These are phyloP conservation scores for Temnothorax longispinosus DNA, from an alignment of 1,140 invertebrate species.

Conservation along the genomic window DNA sequence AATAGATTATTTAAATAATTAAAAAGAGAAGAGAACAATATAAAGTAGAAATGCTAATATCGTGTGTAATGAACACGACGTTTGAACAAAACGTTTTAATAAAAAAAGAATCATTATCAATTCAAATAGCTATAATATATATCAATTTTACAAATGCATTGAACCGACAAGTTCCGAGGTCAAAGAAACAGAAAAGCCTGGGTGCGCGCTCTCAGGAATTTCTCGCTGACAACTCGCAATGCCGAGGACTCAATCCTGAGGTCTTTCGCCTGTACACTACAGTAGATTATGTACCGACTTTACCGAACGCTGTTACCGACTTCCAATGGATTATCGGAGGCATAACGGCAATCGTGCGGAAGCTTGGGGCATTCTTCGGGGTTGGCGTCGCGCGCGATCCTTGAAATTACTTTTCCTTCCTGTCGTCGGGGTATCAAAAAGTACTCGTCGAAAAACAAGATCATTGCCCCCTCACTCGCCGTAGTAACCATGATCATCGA, in stretches of 20 bases:
- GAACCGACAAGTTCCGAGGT: neutral
- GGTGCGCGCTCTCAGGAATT: neutral
- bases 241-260: neutral
- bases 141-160: neutral
- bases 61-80: neutral
- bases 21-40: neutral
- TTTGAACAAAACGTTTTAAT: neutral
- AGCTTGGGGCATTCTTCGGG: constrained; percentile 35
- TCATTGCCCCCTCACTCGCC: neutral
- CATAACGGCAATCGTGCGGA: neutral
- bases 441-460: neutral
- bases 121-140: neutral
- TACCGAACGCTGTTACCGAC: constrained; percentile 18
- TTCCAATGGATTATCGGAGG: constrained; percentile 28
- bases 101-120: neutral
- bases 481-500: neutral
- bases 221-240: neutral
- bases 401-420: neutral
- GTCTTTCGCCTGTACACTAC: neutral
- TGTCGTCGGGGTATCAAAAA: neutral
- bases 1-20: neutral
- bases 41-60: neutral
- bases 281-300: constrained; percentile 53
- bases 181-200: neutral
- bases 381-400: constrained; percentile 21